Conservation (phyloP, 2,113 vertebrate species). For the Thunnus maccoyii region DNA sequence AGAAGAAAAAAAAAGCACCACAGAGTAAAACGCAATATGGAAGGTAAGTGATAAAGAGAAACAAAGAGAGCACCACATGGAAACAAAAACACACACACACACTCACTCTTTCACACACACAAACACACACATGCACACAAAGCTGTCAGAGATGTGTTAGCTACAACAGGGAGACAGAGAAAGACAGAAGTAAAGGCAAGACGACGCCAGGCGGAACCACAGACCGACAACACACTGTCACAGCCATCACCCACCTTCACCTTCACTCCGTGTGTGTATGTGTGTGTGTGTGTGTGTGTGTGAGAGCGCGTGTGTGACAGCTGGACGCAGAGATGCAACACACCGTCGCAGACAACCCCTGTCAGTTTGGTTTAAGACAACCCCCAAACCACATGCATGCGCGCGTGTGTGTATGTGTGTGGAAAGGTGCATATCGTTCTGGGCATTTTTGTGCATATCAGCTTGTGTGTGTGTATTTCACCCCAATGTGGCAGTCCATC, state of each 20-base stretch:
- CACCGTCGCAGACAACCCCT: constrained; percentile 37
- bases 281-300: constrained; percentile 2
- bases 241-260: constrained; percentile 57
- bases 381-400: not conserved
- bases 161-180: constrained; percentile 48
- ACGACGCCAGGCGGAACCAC: constrained; percentile 52
- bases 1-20: not conserved
- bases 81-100: not conserved
- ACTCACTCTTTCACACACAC: not conserved
- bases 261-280: constrained; percentile 4
- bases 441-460: not conserved
- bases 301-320: constrained; percentile 35
- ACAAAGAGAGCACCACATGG: not conserved
- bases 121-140: constrained; percentile 31
- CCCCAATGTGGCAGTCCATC: constrained; percentile 27
- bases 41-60: not conserved
- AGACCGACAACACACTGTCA: constrained; percentile 60
- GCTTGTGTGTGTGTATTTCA: not conserved
- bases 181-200: constrained; percentile 53
- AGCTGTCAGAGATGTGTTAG: constrained; percentile 39
- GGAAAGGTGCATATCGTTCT: not conserved
- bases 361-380: constrained; percentile 67
- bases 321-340: constrained; percentile 41
- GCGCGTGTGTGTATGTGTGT: not conserved
- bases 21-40: not conserved